Evolutionary conservation across 2,113 vertebrate genomes (phyloP).

Genomic region (Notiomystis cincta): DNA sequence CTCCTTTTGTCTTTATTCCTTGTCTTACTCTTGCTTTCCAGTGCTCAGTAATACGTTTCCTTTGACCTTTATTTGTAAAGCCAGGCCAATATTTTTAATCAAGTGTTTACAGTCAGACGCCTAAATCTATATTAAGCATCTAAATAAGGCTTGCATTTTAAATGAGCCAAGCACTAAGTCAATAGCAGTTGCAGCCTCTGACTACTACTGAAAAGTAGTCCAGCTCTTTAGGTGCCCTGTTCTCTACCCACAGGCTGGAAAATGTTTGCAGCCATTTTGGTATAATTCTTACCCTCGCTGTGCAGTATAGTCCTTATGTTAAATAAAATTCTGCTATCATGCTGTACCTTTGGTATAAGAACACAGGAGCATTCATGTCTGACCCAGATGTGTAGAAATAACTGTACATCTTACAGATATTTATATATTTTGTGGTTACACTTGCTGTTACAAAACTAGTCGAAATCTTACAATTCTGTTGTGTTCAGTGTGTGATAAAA

Average conservation of each 20-base stretch:
- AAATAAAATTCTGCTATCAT: background rate
- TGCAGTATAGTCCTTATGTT: background rate
- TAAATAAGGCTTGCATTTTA: conserved; percentile 42
- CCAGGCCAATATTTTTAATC: conserved; percentile 58
- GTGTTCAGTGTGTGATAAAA: background rate
- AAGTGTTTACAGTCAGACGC: conserved; percentile 2
- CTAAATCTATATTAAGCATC: conserved; percentile 46
- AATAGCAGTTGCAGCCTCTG: background rate
- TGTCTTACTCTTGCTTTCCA: background rate
- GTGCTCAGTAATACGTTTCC: background rate
- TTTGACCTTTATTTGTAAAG: conserved; percentile 47
- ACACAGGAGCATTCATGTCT: background rate
- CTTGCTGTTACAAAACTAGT: background rate
- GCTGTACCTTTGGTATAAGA: background rate
- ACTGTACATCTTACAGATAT: background rate
- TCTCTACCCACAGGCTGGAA: background rate
- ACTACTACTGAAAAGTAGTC: background rate
- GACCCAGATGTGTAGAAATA: background rate
- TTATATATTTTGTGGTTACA: background rate
- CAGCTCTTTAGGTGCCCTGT: background rate
- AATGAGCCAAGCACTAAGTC: background rate
- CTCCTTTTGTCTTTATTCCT: background rate
- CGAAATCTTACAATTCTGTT: background rate
- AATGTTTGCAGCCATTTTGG: background rate
- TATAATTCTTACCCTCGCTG: background rate